Evolutionary conservation across 2,113 vertebrate genomes (phyloP), one percentile per base, ranked within the genome.

Genomic region (Ammospiza nelsoni): DNA sequence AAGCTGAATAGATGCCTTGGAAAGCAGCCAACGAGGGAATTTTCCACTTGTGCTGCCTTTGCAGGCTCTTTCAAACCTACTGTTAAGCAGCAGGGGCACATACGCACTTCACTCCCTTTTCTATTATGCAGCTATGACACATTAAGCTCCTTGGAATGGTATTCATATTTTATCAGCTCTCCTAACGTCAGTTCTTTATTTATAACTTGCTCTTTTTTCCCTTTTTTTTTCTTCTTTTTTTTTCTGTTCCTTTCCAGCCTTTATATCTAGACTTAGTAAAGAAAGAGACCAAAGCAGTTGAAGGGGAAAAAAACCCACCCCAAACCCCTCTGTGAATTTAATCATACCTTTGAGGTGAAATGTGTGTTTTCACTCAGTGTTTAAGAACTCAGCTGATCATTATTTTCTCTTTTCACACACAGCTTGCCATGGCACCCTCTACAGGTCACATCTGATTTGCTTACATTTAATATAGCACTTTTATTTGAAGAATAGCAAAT

Each of bases 91-190:
- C 83, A 93, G 84, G 92, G 79, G 43, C 82, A 93, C 79, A 96
- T 81, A 84, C 10, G n/a, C 49, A 88, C 67, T 95, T 95, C 73
- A 81, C 74, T 90, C 90, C 62, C 72, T 95, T 95, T 94, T 96
- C 86, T 94, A 82, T 96, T 96, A 89, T 96, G 81, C 91, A 76
- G 72, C 92, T 92, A 90, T 92, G 95, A 96, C 86, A 95, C 54
- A 95, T 93, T 97, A 96, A 95, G 94, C 92, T 90, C 82, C 75
- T 96, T 96, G 93, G 76, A 97, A 97, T 51, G 85, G 61, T 91
- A 96, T 96, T 96, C 89, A 95, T 95, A 96, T 96, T 96, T 97
- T 97, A 96, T 96, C 88, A 96, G 87, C 92, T 96, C 65, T 92
- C 72, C 91, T 72, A 92, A 95, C 55, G 92, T 91, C 6, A 31